Conservation (phyloP, 37 sponge, comb jelly and placozoan species). For the Aphrocallistes beatrix region DNA sequence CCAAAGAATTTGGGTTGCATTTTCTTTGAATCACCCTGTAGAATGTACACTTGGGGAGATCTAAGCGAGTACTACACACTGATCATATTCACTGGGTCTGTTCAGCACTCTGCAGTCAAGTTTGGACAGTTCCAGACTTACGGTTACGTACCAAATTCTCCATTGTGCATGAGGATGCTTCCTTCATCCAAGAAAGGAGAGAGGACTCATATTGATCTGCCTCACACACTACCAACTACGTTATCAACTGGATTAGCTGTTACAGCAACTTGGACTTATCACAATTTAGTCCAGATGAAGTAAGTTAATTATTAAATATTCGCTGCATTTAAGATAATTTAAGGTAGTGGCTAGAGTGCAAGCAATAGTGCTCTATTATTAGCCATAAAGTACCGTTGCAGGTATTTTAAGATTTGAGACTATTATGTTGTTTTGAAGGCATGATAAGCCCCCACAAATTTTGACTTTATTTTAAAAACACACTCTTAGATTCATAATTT, state of each 20-base stretch:
- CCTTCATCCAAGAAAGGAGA: constrained; percentile 43
- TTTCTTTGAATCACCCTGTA: constrained; percentile 30
- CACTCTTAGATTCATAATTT: too few species aligned
- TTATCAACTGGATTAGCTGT: not conserved
- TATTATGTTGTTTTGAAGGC: too few species aligned
- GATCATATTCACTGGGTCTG: constrained; percentile 50
- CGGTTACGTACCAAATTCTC: constrained; percentile 59
- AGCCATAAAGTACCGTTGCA: too few species aligned
- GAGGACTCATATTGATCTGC: constrained; percentile 20
- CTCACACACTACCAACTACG: constrained; percentile 33
- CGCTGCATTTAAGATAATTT: too few species aligned
- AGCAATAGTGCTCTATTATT: too few species aligned
- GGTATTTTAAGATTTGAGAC: too few species aligned
- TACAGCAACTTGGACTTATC: not conserved
- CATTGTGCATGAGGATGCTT: constrained; percentile 26
- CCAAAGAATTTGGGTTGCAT: too few species aligned
- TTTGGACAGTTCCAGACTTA: constrained; percentile 52
- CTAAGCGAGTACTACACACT: constrained; percentile 37
- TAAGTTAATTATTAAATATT: too few species aligned
- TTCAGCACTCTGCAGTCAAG: constrained; percentile 54
- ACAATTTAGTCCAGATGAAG: not conserved
- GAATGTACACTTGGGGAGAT: constrained; percentile 16
- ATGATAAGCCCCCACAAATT: too few species aligned
- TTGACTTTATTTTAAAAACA: too few species aligned
- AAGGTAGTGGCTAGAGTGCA: too few species aligned